These are phyloP conservation scores for Hyperopisus bebe DNA, from an alignment of 2,113 vertebrate genomes.

Conservation along the genomic window DNA sequence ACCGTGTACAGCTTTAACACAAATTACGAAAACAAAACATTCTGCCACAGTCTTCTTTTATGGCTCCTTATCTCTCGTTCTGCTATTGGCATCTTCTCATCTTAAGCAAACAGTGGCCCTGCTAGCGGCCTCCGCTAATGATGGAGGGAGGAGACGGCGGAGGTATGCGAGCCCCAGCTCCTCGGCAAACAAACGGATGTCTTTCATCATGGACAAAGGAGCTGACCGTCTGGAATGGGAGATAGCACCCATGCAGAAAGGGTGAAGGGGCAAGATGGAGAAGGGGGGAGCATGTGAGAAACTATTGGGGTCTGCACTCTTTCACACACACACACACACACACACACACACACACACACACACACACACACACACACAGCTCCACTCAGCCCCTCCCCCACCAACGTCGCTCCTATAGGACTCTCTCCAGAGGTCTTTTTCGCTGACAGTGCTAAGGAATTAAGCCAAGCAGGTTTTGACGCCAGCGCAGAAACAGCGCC, in stretches of 20 bases:
- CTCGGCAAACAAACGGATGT: slow-evolving; percentile 21
- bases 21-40: not conserved
- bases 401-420: not conserved
- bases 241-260: slow-evolving; percentile 15
- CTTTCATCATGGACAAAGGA: slow-evolving; percentile 29
- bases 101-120: not conserved
- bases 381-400: not conserved
- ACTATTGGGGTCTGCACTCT: not conserved
- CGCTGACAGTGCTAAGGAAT: not conserved
- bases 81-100: not conserved
- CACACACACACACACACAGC: not conserved
- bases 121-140: not conserved
- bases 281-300: not conserved
- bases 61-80: not conserved
- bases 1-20: not conserved
- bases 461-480: not conserved
- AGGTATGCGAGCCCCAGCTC: slow-evolving; percentile 22
- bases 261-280: not conserved
- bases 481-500: not conserved
- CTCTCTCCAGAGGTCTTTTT: not conserved
- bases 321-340: not conserved
- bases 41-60: not conserved
- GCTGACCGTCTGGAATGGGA: slow-evolving; percentile 33
- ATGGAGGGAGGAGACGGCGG: slow-evolving; percentile 13
- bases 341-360: not conserved